Evolutionary conservation across 2,888 invertebrate species (phyloP).

Genomic region (Rotaria magnacalcarata): DNA sequence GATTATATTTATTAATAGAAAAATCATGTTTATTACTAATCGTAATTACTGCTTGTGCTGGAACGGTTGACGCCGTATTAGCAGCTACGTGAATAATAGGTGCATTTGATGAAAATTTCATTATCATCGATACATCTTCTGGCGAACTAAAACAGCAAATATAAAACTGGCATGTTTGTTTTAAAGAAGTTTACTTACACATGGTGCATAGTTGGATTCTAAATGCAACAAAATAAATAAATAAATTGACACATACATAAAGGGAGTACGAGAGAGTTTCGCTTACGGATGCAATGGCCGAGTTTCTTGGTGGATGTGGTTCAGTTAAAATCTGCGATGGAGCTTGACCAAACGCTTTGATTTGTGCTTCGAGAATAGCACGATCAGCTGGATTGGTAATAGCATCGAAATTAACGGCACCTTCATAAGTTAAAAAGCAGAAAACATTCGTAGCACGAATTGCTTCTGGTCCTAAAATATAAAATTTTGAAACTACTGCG

Average conservation of each 20-base stretch:
- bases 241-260: not conserved
- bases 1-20: slow-evolving; percentile 89
- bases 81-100: slow-evolving; percentile 65
- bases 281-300: slow-evolving; percentile 54
- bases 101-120: slow-evolving; percentile 96
- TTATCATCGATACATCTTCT: slow-evolving; percentile 95
- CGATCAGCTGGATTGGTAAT: slow-evolving; percentile 73
- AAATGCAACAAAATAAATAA: not conserved
- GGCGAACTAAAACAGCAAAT: not conserved
- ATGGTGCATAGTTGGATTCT: not conserved
- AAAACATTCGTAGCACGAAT: slow-evolving; percentile 95
- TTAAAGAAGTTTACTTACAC: too few species aligned
- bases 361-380: slow-evolving; percentile 83
- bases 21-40: slow-evolving; percentile 92
- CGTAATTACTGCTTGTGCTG: slow-evolving; percentile 66
- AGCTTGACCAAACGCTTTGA: slow-evolving; percentile 94
- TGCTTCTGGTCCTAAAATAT: slow-evolving; percentile 74
- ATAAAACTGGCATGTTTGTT: too few species aligned
- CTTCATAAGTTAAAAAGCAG: slow-evolving; percentile 98
- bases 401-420: slow-evolving; percentile 83
- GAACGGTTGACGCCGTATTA: not conserved
- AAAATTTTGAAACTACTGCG: too few species aligned
- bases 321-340: slow-evolving; percentile 94
- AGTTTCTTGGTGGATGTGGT: slow-evolving; percentile 92
- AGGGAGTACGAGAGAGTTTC: not conserved